Percentiles rank a stretch among this genome's conserved stretches.
Evolutionary conservation across 2,113 vertebrate species (phyloP).

Genomic region (Albula goreensis): DNA sequence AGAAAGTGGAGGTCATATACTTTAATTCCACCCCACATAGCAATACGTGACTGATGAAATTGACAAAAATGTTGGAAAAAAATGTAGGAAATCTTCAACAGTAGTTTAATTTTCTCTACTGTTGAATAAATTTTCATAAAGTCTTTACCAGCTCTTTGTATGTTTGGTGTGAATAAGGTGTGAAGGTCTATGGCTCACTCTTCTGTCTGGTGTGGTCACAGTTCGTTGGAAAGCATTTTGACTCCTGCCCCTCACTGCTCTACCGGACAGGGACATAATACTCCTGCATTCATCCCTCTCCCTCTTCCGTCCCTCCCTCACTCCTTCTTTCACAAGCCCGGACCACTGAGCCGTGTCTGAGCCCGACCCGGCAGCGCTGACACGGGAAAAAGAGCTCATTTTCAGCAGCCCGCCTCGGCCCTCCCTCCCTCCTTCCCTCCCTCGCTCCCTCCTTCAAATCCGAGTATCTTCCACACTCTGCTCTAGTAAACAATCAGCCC

Average conservation of each 20-base stretch:
- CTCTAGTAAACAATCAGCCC: conserved; percentile 67
- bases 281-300: conserved; percentile 5
- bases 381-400: conserved; percentile 56
- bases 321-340: background rate
- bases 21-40: no score
- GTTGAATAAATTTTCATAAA: background rate
- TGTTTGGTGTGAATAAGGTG: background rate
- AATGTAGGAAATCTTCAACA: no score
- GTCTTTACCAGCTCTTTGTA: background rate
- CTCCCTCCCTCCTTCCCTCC: conserved; percentile 3
- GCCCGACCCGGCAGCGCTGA: conserved; percentile 45
- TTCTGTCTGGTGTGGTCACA: conserved; percentile 29
- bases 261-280: conserved; percentile 28
- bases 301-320: background rate
- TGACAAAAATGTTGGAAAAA: no score
- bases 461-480: conserved; percentile 65
- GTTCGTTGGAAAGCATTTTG: conserved; percentile 40
- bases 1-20: background rate
- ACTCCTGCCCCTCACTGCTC: conserved; percentile 38
- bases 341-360: conserved; percentile 46
- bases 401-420: conserved; percentile 26
- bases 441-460: conserved; percentile 46
- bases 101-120: no score
- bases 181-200: background rate
- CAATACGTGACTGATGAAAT: background rate